Percentiles rank a stretch among this genome's conserved stretches.
Evolutionary conservation across 2,113 vertebrate species (phyloP).

Genomic region (Tricholaema leucomelas): DNA sequence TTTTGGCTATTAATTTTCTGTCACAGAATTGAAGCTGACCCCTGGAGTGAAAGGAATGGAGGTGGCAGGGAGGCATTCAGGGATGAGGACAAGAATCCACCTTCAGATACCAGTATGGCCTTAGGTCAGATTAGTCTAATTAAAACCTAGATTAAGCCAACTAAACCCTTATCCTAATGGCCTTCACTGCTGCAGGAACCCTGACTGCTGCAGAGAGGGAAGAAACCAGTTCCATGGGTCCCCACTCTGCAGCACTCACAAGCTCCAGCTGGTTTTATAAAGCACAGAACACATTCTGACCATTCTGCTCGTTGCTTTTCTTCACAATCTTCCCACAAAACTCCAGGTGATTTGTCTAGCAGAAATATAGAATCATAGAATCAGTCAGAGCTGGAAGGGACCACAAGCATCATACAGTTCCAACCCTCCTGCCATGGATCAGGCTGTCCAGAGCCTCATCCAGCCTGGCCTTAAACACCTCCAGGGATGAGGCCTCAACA

Average conservation of each 20-base stretch:
- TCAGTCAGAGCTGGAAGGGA: too few relatives aligned
- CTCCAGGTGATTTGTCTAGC: neutral
- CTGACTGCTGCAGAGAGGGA: accelerated
- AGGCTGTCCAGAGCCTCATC: too few relatives aligned
- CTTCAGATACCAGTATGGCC: neutral
- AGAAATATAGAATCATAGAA: too few relatives aligned
- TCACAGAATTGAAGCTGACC: accelerated
- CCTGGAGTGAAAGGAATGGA: neutral
- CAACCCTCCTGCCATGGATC: too few relatives aligned
- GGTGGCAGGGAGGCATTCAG: neutral
- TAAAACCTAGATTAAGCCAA: neutral
- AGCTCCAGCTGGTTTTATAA: neutral
- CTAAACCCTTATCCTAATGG: neutral
- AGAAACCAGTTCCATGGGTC: neutral
- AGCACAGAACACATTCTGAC: neutral
- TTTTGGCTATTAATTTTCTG: neutral
- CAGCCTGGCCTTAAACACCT: too few relatives aligned
- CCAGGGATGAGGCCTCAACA: too few relatives aligned
- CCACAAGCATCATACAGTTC: too few relatives aligned
- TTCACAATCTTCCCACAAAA: neutral
- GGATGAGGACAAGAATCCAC: neutral
- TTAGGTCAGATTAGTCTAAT: neutral
- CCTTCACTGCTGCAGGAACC: neutral
- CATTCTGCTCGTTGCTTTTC: neutral
- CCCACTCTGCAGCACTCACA: neutral